phyloP scores from a whole-genome alignment of 2,113 vertebrate species.

The Diadophis punctatus region DNA sequence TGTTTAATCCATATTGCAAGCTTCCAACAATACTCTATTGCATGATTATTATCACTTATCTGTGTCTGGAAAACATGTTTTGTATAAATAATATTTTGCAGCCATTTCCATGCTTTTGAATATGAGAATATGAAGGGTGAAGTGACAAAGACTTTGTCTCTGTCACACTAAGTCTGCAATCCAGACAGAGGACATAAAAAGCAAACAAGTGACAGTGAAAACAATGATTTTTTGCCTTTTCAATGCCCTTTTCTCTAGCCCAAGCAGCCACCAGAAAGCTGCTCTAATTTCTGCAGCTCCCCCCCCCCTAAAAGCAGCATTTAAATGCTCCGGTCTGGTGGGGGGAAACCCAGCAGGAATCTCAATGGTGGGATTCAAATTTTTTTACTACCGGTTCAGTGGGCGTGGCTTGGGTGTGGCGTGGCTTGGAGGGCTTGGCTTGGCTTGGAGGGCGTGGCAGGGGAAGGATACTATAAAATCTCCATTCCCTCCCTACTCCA shows the following conservation, averaged over 20 bases:
- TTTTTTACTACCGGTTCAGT: no score
- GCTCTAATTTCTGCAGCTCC: background rate
- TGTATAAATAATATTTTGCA: background rate
- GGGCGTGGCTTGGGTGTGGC: no score
- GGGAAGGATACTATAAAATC: no score
- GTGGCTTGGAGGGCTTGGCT: no score
- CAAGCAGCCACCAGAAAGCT: background rate
- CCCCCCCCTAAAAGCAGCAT: background rate
- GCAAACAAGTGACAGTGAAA: background rate
- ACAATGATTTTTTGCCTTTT: background rate
- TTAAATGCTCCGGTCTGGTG: background rate
- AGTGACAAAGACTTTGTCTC: background rate
- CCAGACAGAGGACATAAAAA: background rate
- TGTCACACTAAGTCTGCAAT: background rate
- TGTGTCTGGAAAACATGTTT: background rate
- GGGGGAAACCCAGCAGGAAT: background rate
- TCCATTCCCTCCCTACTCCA: no score
- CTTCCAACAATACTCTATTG: background rate
- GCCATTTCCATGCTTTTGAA: background rate
- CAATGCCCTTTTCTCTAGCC: constrained; percentile 1
- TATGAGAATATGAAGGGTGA: background rate
- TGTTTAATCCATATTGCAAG: background rate
- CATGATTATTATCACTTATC: background rate
- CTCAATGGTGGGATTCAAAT: no score
- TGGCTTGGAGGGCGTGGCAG: no score